These are phyloP conservation scores for Mus spicilegus DNA, from an alignment of 2,113 vertebrate genomes.

Conservation along the genomic window DNA sequence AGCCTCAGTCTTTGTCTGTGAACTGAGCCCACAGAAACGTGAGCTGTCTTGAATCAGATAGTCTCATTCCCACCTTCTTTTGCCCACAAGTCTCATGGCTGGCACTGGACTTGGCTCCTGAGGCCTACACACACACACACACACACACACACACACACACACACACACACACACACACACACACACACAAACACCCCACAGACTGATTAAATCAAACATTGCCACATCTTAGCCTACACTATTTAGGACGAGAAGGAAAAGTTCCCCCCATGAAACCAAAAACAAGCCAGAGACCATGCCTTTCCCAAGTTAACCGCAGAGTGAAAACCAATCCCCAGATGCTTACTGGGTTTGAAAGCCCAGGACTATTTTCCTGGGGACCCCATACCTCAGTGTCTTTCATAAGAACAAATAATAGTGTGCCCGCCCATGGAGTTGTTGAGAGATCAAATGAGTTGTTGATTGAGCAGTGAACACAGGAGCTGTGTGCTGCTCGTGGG, in stretches of 20 bases:
- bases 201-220: background rate
- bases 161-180: background rate
- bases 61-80: background rate
- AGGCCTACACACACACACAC: background rate
- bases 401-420: background rate
- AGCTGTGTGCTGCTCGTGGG: background rate
- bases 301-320: background rate
- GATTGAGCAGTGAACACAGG: background rate
- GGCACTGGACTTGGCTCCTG: background rate
- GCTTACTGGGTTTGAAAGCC: background rate
- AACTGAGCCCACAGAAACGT: background rate
- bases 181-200: too few relatives aligned
- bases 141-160: too few relatives aligned
- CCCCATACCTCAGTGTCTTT: constrained; percentile 14
- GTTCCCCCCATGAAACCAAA: background rate
- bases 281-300: background rate
- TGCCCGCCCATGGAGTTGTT: background rate
- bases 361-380: background rate
- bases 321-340: background rate
- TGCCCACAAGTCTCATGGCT: background rate
- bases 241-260: background rate
- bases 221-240: background rate
- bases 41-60: background rate
- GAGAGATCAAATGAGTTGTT: background rate
- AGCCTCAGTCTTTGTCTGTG: background rate